Evolutionary conservation across 2,888 invertebrate genomes (phyloP).

Genomic region (Nezara viridula): DNA sequence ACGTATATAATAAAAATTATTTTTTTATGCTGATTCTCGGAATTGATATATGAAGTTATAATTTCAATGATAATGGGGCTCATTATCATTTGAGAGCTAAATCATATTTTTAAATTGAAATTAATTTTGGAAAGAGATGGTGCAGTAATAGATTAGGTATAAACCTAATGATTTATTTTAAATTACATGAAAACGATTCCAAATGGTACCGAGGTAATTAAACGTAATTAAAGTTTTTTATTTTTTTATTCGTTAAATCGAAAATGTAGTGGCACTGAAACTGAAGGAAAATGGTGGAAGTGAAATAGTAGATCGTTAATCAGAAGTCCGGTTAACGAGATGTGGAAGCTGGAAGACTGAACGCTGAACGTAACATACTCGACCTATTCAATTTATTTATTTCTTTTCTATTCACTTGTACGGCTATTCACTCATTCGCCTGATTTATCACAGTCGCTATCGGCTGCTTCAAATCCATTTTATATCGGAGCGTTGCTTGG

Average conservation of each 20-base stretch:
- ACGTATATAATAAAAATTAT: no score
- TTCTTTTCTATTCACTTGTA: neutral
- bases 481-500: neutral
- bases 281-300: neutral
- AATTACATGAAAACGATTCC: neutral
- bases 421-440: neutral
- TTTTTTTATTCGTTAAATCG: no score
- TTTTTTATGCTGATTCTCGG: no score
- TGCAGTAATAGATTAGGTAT: no score
- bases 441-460: neutral
- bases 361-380: neutral
- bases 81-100: no score
- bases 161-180: neutral
- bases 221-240: neutral
- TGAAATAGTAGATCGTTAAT: neutral
- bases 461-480: neutral
- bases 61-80: no score
- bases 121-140: no score
- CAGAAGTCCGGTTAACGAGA: neutral
- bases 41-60: no score
- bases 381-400: constrained; percentile 9
- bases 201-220: neutral
- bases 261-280: no score
- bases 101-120: neutral
- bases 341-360: neutral